Base-by-base conservation (phyloP, 2,797 vertebrate species). In the Cetoscarus ocellatus region DNA sequence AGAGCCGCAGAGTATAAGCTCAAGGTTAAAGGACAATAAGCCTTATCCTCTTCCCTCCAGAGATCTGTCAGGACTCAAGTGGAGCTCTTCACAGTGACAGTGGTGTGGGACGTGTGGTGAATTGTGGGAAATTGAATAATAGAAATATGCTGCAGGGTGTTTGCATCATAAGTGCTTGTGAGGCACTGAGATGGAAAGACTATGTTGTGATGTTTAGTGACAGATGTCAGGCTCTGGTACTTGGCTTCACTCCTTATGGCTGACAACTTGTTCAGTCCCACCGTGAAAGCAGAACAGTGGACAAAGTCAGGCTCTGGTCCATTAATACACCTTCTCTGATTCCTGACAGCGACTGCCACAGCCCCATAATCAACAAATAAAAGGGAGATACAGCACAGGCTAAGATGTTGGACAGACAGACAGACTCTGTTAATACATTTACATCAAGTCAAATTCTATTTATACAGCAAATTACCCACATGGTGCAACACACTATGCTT, bases 21-120 rank as follows among this genome's bases (percentile, higher is more conserved):
- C 42, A 67, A 80, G 85, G 73, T 86, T 76, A 76, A 27, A 54
- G 50, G 50, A 70, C 62, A 61, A 69, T 66, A 64, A 51, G 35
- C 50, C 44, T 36, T 61, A 54, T 77, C 59, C 50, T 17, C 5
- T 60, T 61, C 40, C 50, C 58, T 67, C 64, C 63, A 52, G 19
- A 75, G 71, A 79, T 55, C 48, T 11, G 50, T 34, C 44, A 63
- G 57, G 42, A 64, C 51, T 82, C 17, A 70, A 77, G 70, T 56
- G 48, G 71, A 40, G 53, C 50, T 69, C 45, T 59, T 63, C 67
- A 73, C 13, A 36, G 49, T 77, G 54, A 54, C 38, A 11, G 51
- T 11, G 1, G 8, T 50, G 49, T 27, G 44, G 38, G 56, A 70
- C 0, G 27, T 50, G 43, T 68, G 61, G 77, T 64, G 53, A 72